A percentile compares a stretch with the other conserved stretches of the same genome.
These are phyloP conservation scores for Trematocara stigmaticum DNA, from an alignment of 2,113 vertebrate genomes.

Conservation along the genomic window DNA sequence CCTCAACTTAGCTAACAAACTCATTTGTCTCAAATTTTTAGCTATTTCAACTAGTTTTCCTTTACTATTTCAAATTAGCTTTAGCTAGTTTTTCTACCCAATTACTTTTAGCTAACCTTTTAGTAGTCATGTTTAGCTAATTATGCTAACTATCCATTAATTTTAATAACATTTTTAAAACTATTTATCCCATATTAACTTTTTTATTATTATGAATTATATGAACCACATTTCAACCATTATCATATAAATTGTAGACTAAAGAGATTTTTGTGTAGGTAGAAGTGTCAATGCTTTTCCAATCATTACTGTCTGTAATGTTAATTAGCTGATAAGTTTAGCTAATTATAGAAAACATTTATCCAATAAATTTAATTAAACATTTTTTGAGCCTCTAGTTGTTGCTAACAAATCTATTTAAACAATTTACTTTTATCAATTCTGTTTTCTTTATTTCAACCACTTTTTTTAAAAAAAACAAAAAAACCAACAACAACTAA, in stretches of 20 bases:
- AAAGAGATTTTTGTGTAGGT: neutral
- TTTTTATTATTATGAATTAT: accelerated
- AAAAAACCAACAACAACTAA: neutral
- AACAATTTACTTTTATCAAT: neutral
- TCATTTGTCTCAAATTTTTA: neutral
- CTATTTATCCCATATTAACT: neutral
- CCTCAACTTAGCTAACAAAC: neutral
- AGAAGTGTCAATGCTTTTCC: neutral
- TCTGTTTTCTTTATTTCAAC: neutral
- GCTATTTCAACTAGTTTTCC: neutral
- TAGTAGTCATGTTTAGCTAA: neutral
- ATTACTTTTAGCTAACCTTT: neutral
- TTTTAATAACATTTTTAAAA: neutral
- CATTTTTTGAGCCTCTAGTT: neutral
- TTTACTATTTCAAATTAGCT: neutral
- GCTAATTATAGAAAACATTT: neutral
- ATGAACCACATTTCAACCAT: neutral
- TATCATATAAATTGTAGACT: neutral
- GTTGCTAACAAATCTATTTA: neutral
- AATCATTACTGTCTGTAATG: neutral
- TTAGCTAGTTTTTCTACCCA: neutral
- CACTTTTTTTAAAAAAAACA: neutral
- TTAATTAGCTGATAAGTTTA: neutral
- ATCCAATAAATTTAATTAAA: neutral
- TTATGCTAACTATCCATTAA: neutral